These are phyloP conservation scores for Hydroisotoma schaefferi DNA, from an alignment of 2,888 invertebrate genomes.

Conservation along the genomic window DNA sequence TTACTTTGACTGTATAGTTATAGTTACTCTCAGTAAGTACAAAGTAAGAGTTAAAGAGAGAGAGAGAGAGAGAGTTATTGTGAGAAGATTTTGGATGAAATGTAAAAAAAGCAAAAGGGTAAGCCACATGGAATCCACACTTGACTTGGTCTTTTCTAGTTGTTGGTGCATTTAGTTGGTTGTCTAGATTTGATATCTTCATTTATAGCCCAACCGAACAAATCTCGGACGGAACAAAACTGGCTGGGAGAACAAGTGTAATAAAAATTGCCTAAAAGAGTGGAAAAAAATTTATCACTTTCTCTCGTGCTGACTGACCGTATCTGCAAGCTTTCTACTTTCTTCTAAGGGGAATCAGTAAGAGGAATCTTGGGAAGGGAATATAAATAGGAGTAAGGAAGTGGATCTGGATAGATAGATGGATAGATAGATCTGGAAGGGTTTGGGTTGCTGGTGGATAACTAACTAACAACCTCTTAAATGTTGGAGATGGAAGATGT, in stretches of 20 bases:
- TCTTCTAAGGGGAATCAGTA: too few relatives aligned
- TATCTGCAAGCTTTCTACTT: slow-evolving; percentile 5
- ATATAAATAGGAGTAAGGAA: too few relatives aligned
- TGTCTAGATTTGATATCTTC: slow-evolving; percentile 17
- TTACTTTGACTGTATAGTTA: too few relatives aligned
- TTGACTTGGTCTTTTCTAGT: slow-evolving; percentile 16
- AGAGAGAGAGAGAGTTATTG: slow-evolving; percentile 5
- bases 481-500: too few relatives aligned
- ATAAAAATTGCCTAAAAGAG: slow-evolving; percentile 19
- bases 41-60: too few relatives aligned
- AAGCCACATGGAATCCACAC: slow-evolving; percentile 15
- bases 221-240: slow-evolving; percentile 12
- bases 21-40: too few relatives aligned
- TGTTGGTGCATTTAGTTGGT: too few relatives aligned
- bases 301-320: slow-evolving; percentile 11
- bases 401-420: too few relatives aligned
- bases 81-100: slow-evolving; percentile 10
- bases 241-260: slow-evolving; percentile 11
- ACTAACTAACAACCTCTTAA: too few relatives aligned
- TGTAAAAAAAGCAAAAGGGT: slow-evolving; percentile 7
- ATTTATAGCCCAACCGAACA: slow-evolving; percentile 14
- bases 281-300: slow-evolving; percentile 19
- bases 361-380: too few relatives aligned
- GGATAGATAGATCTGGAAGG: too few relatives aligned
- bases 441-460: too few relatives aligned